phyloP scores from a whole-genome alignment of 2,113 vertebrate species.

The Neoarius graeffei region DNA sequence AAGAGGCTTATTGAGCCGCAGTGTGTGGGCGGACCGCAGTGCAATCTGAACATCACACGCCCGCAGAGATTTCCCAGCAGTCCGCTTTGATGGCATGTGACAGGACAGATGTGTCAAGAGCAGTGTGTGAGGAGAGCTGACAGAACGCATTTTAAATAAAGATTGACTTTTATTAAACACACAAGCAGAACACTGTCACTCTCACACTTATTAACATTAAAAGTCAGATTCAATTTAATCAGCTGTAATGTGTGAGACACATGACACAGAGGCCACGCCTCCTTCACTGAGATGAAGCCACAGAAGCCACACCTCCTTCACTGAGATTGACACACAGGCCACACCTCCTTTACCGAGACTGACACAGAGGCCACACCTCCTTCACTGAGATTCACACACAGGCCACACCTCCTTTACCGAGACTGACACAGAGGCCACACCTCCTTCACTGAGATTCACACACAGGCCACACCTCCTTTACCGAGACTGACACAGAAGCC shows the following conservation, averaged over 20 bases:
- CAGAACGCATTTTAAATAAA: not conserved
- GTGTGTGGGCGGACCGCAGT: slow-evolving; percentile 6
- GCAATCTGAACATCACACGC: slow-evolving; percentile 31
- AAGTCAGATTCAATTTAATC: not conserved
- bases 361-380: not conserved
- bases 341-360: not conserved
- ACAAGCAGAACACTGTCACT: not conserved
- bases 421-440: not conserved
- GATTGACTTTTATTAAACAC: not conserved
- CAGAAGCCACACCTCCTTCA: not conserved
- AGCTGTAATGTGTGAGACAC: not conserved
- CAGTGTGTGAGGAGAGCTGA: slow-evolving; percentile 6
- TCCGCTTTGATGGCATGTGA: slow-evolving; percentile 23
- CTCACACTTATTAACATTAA: not conserved
- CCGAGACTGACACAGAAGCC: not conserved
- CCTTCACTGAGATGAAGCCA: not conserved
- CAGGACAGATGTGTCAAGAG: slow-evolving; percentile 19
- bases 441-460: not conserved
- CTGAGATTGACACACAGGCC: not conserved
- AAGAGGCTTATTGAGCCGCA: slow-evolving; percentile 22
- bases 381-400: not conserved
- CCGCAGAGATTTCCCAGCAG: slow-evolving; percentile 39
- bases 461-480: not conserved
- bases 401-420: not conserved
- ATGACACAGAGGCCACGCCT: not conserved